These are phyloP conservation scores for Drosophila albomicans DNA, from an alignment of 1,140 invertebrate genomes.

Conservation along the genomic window DNA sequence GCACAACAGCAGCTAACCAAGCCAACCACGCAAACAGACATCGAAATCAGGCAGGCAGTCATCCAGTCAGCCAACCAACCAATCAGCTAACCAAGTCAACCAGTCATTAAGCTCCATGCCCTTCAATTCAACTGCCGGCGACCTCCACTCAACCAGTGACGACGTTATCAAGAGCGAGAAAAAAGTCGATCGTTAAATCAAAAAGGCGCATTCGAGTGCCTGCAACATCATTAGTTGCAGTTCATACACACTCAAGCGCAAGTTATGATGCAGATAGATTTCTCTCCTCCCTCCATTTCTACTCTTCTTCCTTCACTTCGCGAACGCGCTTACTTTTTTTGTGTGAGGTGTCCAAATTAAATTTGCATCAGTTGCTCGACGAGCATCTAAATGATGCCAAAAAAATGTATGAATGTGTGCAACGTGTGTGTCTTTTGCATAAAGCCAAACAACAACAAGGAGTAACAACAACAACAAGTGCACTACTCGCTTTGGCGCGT, in stretches of 20 bases:
- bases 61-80: conserved; percentile 19
- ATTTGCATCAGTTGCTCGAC: conserved; percentile 80
- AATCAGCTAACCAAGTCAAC: conserved; percentile 56
- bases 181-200: conserved; percentile 78
- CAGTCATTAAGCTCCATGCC: conserved; percentile 65
- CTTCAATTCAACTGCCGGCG: not conserved
- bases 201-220: conserved; percentile 79
- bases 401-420: conserved; percentile 61
- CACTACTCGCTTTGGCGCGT: conserved; percentile 70
- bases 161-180: conserved; percentile 35
- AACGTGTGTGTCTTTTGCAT: conserved; percentile 45
- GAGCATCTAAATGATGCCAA: conserved; percentile 80
- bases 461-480: conserved; percentile 36
- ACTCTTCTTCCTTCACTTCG: not conserved
- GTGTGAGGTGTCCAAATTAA: conserved; percentile 80
- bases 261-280: conserved; percentile 65
- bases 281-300: not conserved
- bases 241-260: conserved; percentile 76
- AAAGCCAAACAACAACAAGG: conserved; percentile 46
- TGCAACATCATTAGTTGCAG: conserved; percentile 83
- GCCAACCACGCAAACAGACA: not conserved
- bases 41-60: not conserved
- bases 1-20: conserved; percentile 20
- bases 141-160: not conserved
- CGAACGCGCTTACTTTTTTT: conserved; percentile 46